phyloP scores from a whole-genome alignment of 2,797 vertebrate species.

The Rhabdophis nuchalis region DNA sequence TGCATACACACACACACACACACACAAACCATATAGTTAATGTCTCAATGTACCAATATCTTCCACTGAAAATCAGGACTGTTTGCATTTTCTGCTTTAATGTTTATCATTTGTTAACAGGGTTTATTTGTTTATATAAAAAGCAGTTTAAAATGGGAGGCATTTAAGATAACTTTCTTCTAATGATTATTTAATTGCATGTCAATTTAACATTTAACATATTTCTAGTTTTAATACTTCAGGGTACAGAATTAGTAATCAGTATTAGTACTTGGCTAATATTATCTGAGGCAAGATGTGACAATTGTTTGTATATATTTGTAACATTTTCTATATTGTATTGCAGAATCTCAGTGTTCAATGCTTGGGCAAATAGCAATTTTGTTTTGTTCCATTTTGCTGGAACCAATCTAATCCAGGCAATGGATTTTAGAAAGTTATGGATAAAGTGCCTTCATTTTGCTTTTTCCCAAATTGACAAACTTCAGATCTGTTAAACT shows the following conservation, averaged over 20 bases:
- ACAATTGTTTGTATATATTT: not conserved
- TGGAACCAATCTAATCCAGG: not conserved
- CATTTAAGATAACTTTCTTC: not conserved
- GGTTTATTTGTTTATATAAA: not conserved
- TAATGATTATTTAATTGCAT: not conserved
- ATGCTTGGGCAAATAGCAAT: not conserved
- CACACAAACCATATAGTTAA: not conserved
- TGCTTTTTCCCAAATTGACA: not conserved
- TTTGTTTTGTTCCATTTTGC: not conserved
- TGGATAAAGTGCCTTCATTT: not conserved
- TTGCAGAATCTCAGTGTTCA: not conserved
- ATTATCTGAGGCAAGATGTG: not conserved
- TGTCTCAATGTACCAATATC: not conserved
- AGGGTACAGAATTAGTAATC: not conserved
- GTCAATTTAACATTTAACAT: not conserved
- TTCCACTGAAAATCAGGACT: not conserved
- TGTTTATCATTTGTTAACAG: not conserved
- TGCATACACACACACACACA: not conserved
- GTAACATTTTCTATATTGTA: not conserved
- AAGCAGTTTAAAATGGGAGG: not conserved
- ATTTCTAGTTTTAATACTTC: not conserved
- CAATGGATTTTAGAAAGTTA: not conserved
- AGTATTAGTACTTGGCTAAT: not conserved
- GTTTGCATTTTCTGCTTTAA: not conserved
- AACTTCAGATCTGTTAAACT: not conserved